Percentiles rank a stretch among this genome's conserved stretches.
Conservation (phyloP, 2,797 vertebrate species). For the Gallinago stenura region DNA sequence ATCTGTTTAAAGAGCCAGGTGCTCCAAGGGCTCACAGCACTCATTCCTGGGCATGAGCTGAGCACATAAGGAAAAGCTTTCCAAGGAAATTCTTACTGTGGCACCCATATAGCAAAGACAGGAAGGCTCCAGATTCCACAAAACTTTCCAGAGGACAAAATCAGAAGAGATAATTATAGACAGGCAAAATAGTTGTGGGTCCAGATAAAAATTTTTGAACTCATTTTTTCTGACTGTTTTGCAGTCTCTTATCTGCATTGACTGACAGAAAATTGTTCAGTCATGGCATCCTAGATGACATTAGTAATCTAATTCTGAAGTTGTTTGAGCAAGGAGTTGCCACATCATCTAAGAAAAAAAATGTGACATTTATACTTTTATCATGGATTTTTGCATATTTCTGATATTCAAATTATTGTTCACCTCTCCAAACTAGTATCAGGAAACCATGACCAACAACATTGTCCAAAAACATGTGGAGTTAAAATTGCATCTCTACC, state of each 20-base stretch:
- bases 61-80: neutral
- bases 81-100: neutral
- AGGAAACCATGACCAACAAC: neutral
- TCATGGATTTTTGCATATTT: neutral
- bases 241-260: neutral
- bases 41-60: neutral
- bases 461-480: neutral
- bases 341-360: neutral
- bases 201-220: neutral
- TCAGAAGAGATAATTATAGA: neutral
- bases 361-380: neutral
- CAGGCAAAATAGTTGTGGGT: neutral
- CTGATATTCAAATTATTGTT: neutral
- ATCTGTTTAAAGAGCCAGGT: constrained; percentile 27
- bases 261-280: neutral
- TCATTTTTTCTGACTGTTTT: neutral
- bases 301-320: neutral
- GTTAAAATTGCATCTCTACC: neutral
- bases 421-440: neutral
- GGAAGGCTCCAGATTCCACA: neutral
- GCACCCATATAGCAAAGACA: neutral
- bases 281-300: neutral
- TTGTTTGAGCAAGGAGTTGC: neutral
- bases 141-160: neutral
- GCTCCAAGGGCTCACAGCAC: neutral